These are phyloP conservation scores for Napeogenes inachia DNA, from an alignment of 2,888 invertebrate genomes.

Conservation along the genomic window DNA sequence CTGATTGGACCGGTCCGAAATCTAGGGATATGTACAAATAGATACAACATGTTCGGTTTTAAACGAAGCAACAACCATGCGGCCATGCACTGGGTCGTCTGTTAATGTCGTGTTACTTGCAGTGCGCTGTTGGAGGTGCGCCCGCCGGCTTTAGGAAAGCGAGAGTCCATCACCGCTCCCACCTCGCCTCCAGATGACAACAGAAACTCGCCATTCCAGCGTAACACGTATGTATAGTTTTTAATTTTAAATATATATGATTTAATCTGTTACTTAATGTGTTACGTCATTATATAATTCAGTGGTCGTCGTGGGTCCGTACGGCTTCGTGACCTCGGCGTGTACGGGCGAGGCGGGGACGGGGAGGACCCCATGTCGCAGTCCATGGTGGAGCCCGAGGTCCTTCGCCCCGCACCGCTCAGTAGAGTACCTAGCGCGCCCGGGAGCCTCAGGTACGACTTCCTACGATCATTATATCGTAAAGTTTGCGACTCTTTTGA, in stretches of 20 bases:
- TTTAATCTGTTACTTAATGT: too few species aligned
- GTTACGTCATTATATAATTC: background rate
- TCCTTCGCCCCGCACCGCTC: constrained; percentile 63
- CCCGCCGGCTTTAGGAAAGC: constrained; percentile 46
- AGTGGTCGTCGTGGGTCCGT: constrained; percentile 67
- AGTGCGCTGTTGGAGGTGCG: constrained; percentile 52
- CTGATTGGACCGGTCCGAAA: too few species aligned
- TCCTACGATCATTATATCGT: too few species aligned
- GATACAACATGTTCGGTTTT: too few species aligned
- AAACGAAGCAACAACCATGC: too few species aligned
- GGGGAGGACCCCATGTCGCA: constrained; percentile 69
- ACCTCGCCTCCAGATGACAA: constrained; percentile 64
- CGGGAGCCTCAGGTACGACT: constrained; percentile 81
- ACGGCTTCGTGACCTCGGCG: constrained; percentile 70
- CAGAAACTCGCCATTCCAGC: constrained; percentile 59
- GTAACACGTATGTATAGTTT: constrained; percentile 51
- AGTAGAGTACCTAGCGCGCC: constrained; percentile 85
- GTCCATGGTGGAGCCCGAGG: constrained; percentile 66
- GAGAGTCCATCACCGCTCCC: constrained; percentile 60
- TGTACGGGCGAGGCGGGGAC: constrained; percentile 51
- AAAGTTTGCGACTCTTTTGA: too few species aligned
- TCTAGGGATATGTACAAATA: too few species aligned
- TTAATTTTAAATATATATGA: too few species aligned
- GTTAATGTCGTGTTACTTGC: constrained; percentile 7
- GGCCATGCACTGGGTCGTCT: too few species aligned